Base-by-base conservation (phyloP, 1,140 invertebrate species). In the Antheraea mylitta region DNA sequence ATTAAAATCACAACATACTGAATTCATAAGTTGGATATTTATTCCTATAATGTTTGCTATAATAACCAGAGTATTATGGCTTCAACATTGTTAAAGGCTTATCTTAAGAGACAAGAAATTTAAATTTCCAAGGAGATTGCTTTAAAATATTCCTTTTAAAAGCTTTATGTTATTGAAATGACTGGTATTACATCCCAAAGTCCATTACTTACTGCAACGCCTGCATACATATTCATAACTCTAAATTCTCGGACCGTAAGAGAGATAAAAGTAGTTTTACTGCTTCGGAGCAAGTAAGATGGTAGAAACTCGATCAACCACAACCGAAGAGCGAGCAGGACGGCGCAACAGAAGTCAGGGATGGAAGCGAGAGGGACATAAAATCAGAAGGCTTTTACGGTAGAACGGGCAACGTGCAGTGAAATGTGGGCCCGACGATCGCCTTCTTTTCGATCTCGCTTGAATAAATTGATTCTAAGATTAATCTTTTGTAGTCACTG, bases 401-500 rank as follows among this genome's bases (percentile, higher is more conserved):
- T 91, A 91, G 89, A 91, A 75, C 84, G 83, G 84, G 80, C 87
- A 89, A 82, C 86, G 79, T 78, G 78, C 82, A 88, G 85, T 91
- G 89, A 91, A 89, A 91, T 89, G 89, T 86, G 86, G 87, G 76
- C 80, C 81, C 82, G 77, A 82, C 77, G 80, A 75, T 82, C 76
- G 82, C 81, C 78, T 82, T 80, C 81, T 86, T 89, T 89, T 87
- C 81, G 84, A 91, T 86, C 87, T 84, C 83, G 85, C 83, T 87
- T 85, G 82, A 89, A 89, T 90, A 91, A 91, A 91, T 91, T 90
- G 89, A 90, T 89, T 91, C 82, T 85, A 77, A 87, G 85, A 86
- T 84, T 86, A 87, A 87, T 86, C 79, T 89, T 88, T 82, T 82
- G 71, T 75, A 73, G 70, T 70, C 72, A 70, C 71, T 76, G 58